phyloP scores from a whole-genome alignment of 2,113 vertebrate genomes.

The Rattus rattus region DNA sequence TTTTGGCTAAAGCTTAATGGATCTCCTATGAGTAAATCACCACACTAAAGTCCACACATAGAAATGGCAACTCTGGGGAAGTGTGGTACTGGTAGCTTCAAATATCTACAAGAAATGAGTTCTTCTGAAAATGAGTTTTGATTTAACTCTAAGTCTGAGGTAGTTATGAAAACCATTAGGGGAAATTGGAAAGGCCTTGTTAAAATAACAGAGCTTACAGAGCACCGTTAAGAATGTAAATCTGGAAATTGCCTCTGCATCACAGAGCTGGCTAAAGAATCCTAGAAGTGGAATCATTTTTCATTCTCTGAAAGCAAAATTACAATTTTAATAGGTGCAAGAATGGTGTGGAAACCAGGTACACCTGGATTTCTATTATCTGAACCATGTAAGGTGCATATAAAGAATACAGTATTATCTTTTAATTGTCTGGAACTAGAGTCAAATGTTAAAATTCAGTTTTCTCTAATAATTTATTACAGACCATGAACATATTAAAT shows the following conservation, averaged over 20 bases:
- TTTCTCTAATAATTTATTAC: constrained; percentile 24
- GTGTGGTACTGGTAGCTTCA: neutral
- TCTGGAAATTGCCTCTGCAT: constrained; percentile 74
- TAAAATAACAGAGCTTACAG: constrained; percentile 79
- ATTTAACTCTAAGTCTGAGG: constrained; percentile 66
- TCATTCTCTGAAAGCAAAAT: constrained; percentile 72
- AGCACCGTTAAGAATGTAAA: constrained; percentile 74
- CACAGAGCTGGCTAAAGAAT: constrained; percentile 66
- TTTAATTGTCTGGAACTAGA: constrained; percentile 35
- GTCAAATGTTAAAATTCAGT: neutral
- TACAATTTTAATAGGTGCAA: constrained; percentile 64
- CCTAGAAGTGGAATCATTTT: constrained; percentile 58
- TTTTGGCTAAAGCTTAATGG: constrained; percentile 53
- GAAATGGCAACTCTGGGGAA: constrained; percentile 33
- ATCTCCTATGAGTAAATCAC: neutral
- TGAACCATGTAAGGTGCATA: neutral
- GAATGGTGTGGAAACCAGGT: constrained; percentile 26
- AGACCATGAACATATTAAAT: neutral
- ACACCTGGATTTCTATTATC: constrained; percentile 11
- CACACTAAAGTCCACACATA: constrained; percentile 4
- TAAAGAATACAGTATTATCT: neutral
- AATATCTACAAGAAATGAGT: constrained; percentile 61
- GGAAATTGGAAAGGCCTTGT: constrained; percentile 75
- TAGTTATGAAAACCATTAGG: constrained; percentile 77
- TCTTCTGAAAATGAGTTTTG: constrained; percentile 67